Percentiles rank a stretch among this genome's conserved stretches.
Evolutionary conservation across 2,113 vertebrate species (phyloP).

Genomic region (Fukomys damarensis): DNA sequence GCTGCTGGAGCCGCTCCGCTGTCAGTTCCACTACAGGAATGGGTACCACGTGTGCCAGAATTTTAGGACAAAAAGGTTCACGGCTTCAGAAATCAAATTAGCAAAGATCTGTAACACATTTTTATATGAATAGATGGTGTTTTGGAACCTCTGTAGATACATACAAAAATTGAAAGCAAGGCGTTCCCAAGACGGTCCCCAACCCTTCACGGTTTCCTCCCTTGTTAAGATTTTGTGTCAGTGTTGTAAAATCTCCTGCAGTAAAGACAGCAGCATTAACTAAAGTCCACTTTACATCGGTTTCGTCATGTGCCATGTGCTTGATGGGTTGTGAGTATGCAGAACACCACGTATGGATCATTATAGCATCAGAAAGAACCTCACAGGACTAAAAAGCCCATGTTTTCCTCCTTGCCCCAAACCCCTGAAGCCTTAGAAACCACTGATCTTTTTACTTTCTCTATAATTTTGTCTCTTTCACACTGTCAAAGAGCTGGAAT

Average conservation of each 20-base stretch:
- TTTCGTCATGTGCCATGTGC: accelerated
- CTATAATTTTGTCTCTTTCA: not conserved
- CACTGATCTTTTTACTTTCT: no score
- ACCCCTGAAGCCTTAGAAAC: no score
- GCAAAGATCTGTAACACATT: not conserved
- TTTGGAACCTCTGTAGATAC: not conserved
- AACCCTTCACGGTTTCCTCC: not conserved
- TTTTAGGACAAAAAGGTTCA: not conserved
- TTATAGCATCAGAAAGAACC: not conserved
- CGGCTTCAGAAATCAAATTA: not conserved
- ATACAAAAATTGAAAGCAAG: not conserved
- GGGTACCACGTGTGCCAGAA: not conserved
- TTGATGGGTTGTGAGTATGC: not conserved
- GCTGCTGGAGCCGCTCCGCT: not conserved
- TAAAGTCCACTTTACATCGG: not conserved
- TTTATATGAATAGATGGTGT: not conserved
- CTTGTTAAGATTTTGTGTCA: no score
- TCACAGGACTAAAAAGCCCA: not conserved
- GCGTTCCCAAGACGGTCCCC: accelerated
- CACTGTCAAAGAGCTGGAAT: not conserved
- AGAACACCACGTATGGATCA: no score
- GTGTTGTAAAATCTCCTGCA: not conserved
- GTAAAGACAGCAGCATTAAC: not conserved
- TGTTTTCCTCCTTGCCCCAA: accelerated
- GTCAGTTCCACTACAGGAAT: not conserved